Percentiles rank a stretch among this genome's conserved stretches.
These are phyloP conservation scores for Lepidochrysops patricia DNA, from an alignment of 2,888 invertebrate genomes.

Conservation along the genomic window DNA sequence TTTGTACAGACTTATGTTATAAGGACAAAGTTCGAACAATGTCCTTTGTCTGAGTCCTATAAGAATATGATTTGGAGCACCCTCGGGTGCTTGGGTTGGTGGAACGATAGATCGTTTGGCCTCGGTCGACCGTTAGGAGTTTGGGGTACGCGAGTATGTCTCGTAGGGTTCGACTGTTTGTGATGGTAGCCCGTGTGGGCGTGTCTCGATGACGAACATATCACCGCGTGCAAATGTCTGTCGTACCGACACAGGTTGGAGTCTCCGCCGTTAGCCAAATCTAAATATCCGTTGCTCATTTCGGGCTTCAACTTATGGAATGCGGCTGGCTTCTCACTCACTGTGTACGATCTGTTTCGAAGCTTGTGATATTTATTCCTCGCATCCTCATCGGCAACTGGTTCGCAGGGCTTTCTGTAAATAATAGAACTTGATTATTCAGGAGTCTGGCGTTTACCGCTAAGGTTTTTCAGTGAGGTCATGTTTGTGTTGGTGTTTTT, in stretches of 20 bases:
- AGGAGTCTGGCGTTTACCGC: neutral
- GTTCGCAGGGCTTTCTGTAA: constrained; percentile 75
- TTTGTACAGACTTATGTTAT: neutral
- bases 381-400: constrained; percentile 50
- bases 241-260: constrained; percentile 74
- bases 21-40: constrained; percentile 38
- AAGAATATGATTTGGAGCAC: constrained; percentile 69
- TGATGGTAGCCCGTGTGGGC: constrained; percentile 65
- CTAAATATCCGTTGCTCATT: constrained; percentile 73
- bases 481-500: neutral
- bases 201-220: constrained; percentile 71
- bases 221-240: constrained; percentile 77
- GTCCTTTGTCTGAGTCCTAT: constrained; percentile 51
- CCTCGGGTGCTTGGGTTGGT: constrained; percentile 49
- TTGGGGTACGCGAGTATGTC: constrained; percentile 35
- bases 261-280: constrained; percentile 75
- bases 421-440: neutral
- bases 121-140: constrained; percentile 42
- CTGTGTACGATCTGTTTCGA: constrained; percentile 69
- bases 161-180: constrained; percentile 43
- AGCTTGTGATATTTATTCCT: constrained; percentile 57
- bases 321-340: constrained; percentile 62
- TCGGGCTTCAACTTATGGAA: constrained; percentile 56
- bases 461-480: no score
- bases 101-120: constrained; percentile 52